A percentile compares a stretch with the other conserved stretches of the same genome.
phyloP scores from a whole-genome alignment of 1,140 invertebrate genomes.

The Megalonaias nervosa region DNA sequence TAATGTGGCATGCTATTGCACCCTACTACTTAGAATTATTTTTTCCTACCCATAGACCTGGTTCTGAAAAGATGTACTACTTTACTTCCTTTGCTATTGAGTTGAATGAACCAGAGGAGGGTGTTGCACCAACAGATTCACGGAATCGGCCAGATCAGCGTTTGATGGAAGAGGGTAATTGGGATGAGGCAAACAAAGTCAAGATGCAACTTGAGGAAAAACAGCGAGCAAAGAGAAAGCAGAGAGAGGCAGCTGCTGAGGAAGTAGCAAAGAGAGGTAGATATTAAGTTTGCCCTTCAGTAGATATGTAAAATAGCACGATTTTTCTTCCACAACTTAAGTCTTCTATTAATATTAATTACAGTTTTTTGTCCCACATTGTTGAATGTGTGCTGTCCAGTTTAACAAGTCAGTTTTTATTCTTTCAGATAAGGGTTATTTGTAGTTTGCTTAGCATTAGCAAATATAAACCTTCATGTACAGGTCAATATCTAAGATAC shows the following conservation, averaged over 20 bases:
- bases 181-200: conserved; percentile 96
- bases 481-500: no score
- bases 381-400: no score
- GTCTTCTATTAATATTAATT: not conserved
- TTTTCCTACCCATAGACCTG: conserved; percentile 74
- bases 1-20: no score
- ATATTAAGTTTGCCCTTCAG: not conserved
- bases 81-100: conserved; percentile 96
- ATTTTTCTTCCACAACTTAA: not conserved
- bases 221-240: conserved; percentile 77
- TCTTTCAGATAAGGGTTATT: no score
- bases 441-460: no score
- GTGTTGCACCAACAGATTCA: conserved; percentile 95
- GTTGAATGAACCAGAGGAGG: conserved; percentile 94
- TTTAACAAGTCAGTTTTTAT: no score
- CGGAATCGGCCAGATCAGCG: conserved; percentile 95
- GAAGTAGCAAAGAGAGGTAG: conserved; percentile 80
- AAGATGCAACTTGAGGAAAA: conserved; percentile 95
- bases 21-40: not conserved
- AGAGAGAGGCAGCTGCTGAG: conserved; percentile 86
- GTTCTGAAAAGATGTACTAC: conserved; percentile 83
- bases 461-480: no score
- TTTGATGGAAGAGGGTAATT: conserved; percentile 95
- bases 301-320: no score
- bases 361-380: not conserved